A percentile compares a stretch with the other conserved stretches of the same genome.
Conservation (phyloP, 2,113 vertebrate species). For the Daboia siamensis region DNA sequence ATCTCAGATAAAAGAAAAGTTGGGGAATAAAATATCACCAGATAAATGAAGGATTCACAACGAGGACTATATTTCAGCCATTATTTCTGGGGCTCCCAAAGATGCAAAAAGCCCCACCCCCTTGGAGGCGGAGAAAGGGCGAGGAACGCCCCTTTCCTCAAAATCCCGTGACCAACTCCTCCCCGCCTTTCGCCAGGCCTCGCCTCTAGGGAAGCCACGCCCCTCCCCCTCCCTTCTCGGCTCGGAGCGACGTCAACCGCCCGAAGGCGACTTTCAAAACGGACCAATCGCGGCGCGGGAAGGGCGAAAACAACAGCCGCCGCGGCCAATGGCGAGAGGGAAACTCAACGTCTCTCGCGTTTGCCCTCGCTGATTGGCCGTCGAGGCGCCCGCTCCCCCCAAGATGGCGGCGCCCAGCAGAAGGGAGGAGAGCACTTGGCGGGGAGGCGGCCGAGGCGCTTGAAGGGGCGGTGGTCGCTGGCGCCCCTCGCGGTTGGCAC, state of each 20-base stretch:
- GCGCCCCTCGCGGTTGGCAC: neutral
- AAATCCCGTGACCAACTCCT: neutral
- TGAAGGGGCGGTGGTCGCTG: neutral
- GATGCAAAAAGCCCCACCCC: neutral
- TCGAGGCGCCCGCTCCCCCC: neutral
- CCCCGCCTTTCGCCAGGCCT: rapidly evolving
- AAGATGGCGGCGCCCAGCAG: slow-evolving; percentile 63
- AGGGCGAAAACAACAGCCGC: neutral
- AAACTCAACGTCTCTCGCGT: neutral
- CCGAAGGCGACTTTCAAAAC: slow-evolving; percentile 57
- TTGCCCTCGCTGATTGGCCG: slow-evolving; percentile 42
- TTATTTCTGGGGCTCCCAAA: neutral
- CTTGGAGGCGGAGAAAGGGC: neutral
- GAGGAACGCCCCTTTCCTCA: neutral
- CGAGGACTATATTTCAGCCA: neutral
- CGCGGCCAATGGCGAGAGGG: neutral
- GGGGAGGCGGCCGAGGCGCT: neutral
- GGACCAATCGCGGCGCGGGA: slow-evolving; percentile 39
- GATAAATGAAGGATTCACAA: neutral
- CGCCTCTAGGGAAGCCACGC: neutral
- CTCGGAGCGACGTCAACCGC: neutral
- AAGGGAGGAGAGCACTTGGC: neutral
- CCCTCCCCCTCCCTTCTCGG: rapidly evolving
- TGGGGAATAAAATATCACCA: neutral
- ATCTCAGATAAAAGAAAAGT: neutral